Evolutionary conservation across 2,113 vertebrate species (phyloP).

Genomic region (Tragelaphus imberbis): DNA sequence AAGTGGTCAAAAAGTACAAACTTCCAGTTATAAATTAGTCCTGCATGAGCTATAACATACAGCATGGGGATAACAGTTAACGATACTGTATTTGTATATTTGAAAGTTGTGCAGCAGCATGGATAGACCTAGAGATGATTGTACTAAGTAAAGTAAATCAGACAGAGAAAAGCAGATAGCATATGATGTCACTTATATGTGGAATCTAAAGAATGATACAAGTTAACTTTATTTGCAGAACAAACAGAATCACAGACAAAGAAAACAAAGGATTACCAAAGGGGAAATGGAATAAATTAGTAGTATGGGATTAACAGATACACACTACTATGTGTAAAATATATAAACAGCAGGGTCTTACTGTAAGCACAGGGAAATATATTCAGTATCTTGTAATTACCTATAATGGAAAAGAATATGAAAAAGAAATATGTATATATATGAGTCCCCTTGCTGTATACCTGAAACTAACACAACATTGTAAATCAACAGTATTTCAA

Average conservation of each 20-base stretch:
- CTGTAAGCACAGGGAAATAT: background rate
- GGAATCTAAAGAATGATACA: background rate
- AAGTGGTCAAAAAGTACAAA: background rate
- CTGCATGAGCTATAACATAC: background rate
- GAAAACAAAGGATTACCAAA: background rate
- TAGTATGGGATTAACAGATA: background rate
- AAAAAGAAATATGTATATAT: background rate
- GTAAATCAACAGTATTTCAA: background rate
- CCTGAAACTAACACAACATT: background rate
- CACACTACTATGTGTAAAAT: background rate
- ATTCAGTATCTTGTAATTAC: background rate
- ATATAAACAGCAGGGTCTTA: background rate
- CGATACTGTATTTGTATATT: background rate
- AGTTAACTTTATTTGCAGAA: background rate
- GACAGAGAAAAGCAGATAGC: background rate
- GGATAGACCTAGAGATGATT: background rate
- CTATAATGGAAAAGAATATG: background rate
- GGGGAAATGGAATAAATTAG: background rate
- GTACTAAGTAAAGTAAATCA: background rate
- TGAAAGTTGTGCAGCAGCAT: background rate
- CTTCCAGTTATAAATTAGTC: background rate
- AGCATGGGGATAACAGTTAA: background rate
- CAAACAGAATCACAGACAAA: background rate
- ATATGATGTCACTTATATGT: background rate
- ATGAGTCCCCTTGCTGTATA: background rate